These are phyloP conservation scores for Ochlodes sylvanus DNA, from an alignment of 2,888 invertebrate species.

Conservation along the genomic window DNA sequence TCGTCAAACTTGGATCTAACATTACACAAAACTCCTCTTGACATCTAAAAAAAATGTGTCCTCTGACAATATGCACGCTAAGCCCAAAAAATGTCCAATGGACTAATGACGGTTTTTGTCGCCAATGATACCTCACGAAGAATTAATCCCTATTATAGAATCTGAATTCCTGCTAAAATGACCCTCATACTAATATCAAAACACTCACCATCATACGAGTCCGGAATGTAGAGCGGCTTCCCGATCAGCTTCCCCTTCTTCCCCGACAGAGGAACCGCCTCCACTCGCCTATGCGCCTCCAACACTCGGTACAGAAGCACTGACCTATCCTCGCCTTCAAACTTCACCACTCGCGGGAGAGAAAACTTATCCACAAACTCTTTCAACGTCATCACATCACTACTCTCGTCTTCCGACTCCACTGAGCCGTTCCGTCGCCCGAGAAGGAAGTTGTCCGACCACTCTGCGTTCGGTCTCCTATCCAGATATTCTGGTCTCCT, in stretches of 20 bases:
- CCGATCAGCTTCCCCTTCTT: slow-evolving; percentile 85
- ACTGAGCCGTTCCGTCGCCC: slow-evolving; percentile 73
- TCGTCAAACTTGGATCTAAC: too few relatives aligned
- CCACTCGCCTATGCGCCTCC: slow-evolving; percentile 86
- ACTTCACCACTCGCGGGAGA: slow-evolving; percentile 85
- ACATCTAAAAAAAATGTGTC: too few relatives aligned
- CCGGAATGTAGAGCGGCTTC: slow-evolving; percentile 86
- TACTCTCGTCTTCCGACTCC: slow-evolving; percentile 75
- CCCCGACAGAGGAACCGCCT: slow-evolving; percentile 84
- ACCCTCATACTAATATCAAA: not conserved
- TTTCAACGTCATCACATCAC: slow-evolving; percentile 80
- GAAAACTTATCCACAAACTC: slow-evolving; percentile 87
- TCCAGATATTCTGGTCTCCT: slow-evolving; percentile 77
- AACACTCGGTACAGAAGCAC: slow-evolving; percentile 87
- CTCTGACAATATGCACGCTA: too few relatives aligned
- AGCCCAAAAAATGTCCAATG: too few relatives aligned
- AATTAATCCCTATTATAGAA: too few relatives aligned
- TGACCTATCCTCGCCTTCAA: slow-evolving; percentile 84
- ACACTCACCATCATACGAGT: slow-evolving; percentile 87
- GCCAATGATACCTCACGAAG: too few relatives aligned
- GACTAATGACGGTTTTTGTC: too few relatives aligned
- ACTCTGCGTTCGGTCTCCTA: slow-evolving; percentile 69
- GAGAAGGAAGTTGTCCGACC: slow-evolving; percentile 77
- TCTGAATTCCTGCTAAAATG: too few relatives aligned
- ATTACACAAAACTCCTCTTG: too few relatives aligned